Base-by-base conservation (phyloP, 2,888 invertebrate species). In the Himalopsyche tibetana region DNA sequence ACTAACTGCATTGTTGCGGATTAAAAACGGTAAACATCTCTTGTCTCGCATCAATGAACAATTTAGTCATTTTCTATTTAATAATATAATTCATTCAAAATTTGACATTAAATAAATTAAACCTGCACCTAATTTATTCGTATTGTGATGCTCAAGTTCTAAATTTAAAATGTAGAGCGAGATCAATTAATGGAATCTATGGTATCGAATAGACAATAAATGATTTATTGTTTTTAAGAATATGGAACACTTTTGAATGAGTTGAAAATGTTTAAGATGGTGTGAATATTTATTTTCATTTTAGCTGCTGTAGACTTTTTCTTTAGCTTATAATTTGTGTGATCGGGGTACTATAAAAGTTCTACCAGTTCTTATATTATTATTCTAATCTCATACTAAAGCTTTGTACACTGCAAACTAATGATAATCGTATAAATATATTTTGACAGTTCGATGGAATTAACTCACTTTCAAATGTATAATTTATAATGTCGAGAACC, bases 161-260 rank as follows among this genome's bases (percentile, higher is more conserved):
- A 74, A 74, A 74, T 74, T 74, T 19, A 63, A 74, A 74, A 36
- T 38, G 74, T 74, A 74, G 28, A 74, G 74, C 36, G 9, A 74
- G 38, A 74, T 38, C 74, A 74, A 74, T 19, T 36, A 74, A 3
- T 74, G 74, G 74, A 74, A 74, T 36, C 69, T 38, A 74, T 74
- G 74, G 74, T 74, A 74, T 74, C 36, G 74, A 74, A 74, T 74
- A 74, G 74, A 74, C 74, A 74, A 74, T 74, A 74, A 74, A 74
- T 74, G 74, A 74, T 15, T 74, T 74, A 74, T 74, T 74, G 28
- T 36, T 28, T 36, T 11, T 74, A 74, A 74, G 5, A 36, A 74
- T 74, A 36, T 74, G 74, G 36, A 15, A 74, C 51, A 36, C 38
- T 74, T 19, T 36, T 12, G 74, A 74, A 38, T 28, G 74, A 74